Evolutionary conservation across 2,888 invertebrate genomes (phyloP), one percentile per base, ranked within the genome.

Genomic region (Drosophila niveifrons): DNA sequence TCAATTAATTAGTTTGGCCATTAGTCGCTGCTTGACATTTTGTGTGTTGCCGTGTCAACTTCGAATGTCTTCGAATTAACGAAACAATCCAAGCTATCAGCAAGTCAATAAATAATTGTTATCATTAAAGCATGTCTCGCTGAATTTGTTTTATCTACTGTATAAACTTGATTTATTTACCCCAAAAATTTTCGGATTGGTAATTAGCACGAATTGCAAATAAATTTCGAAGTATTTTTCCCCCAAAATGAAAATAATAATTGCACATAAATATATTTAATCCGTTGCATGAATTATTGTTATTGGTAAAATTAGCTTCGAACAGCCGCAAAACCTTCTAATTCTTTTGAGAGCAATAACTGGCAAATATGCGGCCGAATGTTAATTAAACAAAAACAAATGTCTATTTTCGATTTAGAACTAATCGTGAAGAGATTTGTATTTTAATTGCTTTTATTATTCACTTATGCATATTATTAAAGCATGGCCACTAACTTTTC

Each of bases 31-130:
- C 34, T n/a, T 10, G 13, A 7, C 10, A 17, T 34, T 50, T 36
- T 11, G 13, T 34, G 34, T 1, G 36, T 36, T 36, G 36, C 36
- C 36, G n/a, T 36, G 15, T 15, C 15, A 29, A 50, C 2, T n/a
- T 23, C 1, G 18, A 51, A 51, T 36, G 36, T 8, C 36, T 34
- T 36, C 8, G 15, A 43, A 53, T 55, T 31, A 55, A 18, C n/a
- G 10, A 44, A 44, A 44, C 18, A 29, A 31, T 28, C 29, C 8
- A 3, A 36, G 36, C n/a, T 17, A 44, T 15, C 53, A 9, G 29
- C 9, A 17, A 31, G 31, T 31, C 17, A 55, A 34, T 51, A 17
- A 48, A 28, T 47, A 23, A 10, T 23, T 9, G 11, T 17, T 11
- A n/a, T 6, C 17, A n/a, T 18, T n/a, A 8, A 7, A 2, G n/a